Base-by-base conservation (phyloP, 2,888 invertebrate genomes). In the Camponotus fellah region DNA sequence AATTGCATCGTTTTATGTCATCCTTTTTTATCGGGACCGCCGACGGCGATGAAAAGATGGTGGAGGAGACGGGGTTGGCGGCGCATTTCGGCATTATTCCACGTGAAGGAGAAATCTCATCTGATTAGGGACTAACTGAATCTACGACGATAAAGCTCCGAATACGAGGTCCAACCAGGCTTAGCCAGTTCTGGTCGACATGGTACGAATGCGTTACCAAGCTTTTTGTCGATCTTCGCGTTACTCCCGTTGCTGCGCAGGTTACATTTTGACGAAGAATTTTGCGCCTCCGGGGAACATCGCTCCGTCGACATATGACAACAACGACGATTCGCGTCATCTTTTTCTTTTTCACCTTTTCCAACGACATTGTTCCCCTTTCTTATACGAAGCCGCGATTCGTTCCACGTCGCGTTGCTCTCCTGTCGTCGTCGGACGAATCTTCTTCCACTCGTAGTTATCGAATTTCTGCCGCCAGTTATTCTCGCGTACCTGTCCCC, bases 121-220 rank as follows among this genome's bases (percentile, higher is more conserved):
- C 74, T 83, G 66, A 62, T 88, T 85, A 76, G 34, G n/a, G 40
- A 90, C 89, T 90, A 90, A 90, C 88, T 84, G 82, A 86, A 83
- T 86, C 87, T 91, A 37, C 88, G 91, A 37, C 85, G 90, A 87
- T 93, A 90, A 79, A 91, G 89, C 77, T 93, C 91, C 89, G 92
- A 88, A 83, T 93, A 93, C 32, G 92, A 92, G 62, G 84, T 85
- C n/a, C 46, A 46, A 46, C 17, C 17, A 32, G 88, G 83, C 77
- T 89, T 92, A 79, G 84, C 87, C 40, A 83, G 58, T 32, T 32
- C 65, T 14, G 49, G 53, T 53, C 68, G 77, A 32, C 79, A 83
- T 56, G 86, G 69, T 37, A 60, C 49, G 60, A 89, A 80, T 49
- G 85, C 86, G 75, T 89, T 91, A 85, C 79, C 86, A 40, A 91